Conservation (phyloP, 2,113 vertebrate genomes). For the Epinephelus cyanopodus region DNA sequence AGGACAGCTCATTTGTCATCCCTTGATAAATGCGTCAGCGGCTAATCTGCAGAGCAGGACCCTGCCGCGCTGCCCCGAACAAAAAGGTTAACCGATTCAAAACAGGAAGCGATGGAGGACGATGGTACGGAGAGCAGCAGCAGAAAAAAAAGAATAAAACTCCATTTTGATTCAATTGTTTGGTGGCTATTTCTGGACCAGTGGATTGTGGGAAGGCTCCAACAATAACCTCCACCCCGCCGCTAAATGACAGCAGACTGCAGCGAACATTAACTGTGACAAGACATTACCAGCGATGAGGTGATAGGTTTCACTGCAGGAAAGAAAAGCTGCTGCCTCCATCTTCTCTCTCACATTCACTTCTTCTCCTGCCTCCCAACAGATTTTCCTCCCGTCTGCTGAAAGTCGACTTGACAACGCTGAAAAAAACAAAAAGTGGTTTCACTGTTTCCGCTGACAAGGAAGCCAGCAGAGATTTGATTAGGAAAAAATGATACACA, state of each 20-base stretch:
- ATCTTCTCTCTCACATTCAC: neutral
- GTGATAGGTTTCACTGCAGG: slow-evolving; percentile 1
- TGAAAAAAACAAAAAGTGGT: neutral
- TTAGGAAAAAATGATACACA: neutral
- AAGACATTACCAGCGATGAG: slow-evolving; percentile 51
- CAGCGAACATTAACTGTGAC: slow-evolving; percentile 52
- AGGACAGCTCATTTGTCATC: slow-evolving; percentile 78
- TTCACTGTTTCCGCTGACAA: neutral
- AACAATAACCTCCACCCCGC: slow-evolving; percentile 53
- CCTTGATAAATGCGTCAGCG: slow-evolving; percentile 71
- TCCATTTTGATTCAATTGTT: slow-evolving; percentile 52
- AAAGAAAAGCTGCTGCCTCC: slow-evolving; percentile 19
- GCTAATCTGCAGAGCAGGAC: slow-evolving; percentile 70
- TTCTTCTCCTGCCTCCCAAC: neutral
- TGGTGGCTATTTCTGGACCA: slow-evolving; percentile 34
- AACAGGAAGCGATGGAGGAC: slow-evolving; percentile 53
- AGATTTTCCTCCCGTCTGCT: slow-evolving; percentile 19
- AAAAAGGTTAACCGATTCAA: slow-evolving; percentile 73
- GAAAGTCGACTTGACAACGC: slow-evolving; percentile 16
- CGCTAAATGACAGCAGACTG: slow-evolving; percentile 55
- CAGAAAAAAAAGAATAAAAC: slow-evolving; percentile 8
- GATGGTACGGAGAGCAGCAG: slow-evolving; percentile 2
- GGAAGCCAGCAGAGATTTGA: neutral
- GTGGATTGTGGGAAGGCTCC: slow-evolving; percentile 40
- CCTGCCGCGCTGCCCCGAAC: slow-evolving; percentile 44